Percentiles rank a stretch among this genome's conserved stretches.
Conservation (phyloP, 2,113 vertebrate species). For the Fulica atra region DNA sequence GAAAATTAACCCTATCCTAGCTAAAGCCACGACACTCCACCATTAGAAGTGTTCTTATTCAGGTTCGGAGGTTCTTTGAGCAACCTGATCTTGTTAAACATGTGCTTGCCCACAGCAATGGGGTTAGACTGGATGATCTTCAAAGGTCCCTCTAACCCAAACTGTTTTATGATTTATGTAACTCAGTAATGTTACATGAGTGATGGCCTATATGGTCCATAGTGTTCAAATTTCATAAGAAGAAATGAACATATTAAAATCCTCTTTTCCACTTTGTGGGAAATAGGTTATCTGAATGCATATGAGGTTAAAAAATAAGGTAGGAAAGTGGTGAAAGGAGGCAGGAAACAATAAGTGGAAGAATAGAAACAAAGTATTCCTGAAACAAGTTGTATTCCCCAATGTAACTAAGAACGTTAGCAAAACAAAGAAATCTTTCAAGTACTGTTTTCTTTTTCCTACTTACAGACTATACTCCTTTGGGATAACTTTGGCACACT, state of each 20-base stretch:
- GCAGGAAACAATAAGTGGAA: background rate
- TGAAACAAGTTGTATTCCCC: background rate
- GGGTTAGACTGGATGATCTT: background rate
- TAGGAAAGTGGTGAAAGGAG: accelerated
- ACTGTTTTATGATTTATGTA: background rate
- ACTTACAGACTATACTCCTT: background rate
- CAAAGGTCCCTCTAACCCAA: background rate
- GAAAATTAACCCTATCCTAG: no score
- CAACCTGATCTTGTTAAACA: background rate
- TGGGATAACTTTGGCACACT: background rate
- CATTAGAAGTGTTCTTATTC: background rate
- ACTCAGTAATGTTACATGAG: background rate
- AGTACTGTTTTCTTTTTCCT: background rate
- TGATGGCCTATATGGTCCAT: background rate
- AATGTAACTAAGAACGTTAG: background rate
- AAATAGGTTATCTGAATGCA: background rate
- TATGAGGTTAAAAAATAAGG: background rate
- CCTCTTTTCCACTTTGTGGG: background rate
- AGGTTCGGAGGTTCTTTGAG: background rate
- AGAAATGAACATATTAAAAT: background rate
- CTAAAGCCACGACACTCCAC: no score
- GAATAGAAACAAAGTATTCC: background rate
- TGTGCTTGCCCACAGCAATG: background rate
- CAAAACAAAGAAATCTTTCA: background rate
- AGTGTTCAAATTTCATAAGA: background rate